Evolutionary conservation across 2,797 vertebrate genomes (phyloP).

Genomic region (Arrhamphus sclerolepis): DNA sequence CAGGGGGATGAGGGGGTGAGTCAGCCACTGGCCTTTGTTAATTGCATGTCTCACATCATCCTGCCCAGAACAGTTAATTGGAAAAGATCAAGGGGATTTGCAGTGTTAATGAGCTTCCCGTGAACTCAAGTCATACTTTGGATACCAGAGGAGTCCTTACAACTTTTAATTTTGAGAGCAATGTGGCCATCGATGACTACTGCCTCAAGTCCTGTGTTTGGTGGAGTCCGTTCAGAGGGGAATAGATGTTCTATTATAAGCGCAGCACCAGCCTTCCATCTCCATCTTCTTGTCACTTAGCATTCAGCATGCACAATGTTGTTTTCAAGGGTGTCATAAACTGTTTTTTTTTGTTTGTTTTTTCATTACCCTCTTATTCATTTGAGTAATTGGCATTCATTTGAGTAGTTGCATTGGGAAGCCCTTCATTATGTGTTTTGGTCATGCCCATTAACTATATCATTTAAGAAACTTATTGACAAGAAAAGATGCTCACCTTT

Average conservation of each 20-base stretch:
- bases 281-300: constrained; percentile 19
- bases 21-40: constrained; percentile 75
- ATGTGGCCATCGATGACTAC: constrained; percentile 29
- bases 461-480: too few species aligned
- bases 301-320: constrained; percentile 10
- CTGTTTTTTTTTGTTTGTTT: not conserved
- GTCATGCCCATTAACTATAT: too few species aligned
- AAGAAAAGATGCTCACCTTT: constrained; percentile 13
- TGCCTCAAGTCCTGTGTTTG: constrained; percentile 54
- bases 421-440: too few species aligned
- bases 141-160: constrained; percentile 65
- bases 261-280: constrained; percentile 15
- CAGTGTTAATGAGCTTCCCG: constrained; percentile 76
- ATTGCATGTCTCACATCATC: constrained; percentile 75
- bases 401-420: too few species aligned
- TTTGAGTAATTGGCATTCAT: too few species aligned
- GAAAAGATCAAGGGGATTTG: constrained; percentile 78
- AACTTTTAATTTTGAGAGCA: constrained; percentile 57
- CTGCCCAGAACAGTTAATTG: constrained; percentile 76
- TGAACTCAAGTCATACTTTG: constrained; percentile 70
- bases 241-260: constrained; percentile 51
- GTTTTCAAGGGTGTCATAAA: not conserved
- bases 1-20: constrained; percentile 57
- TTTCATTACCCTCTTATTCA: not conserved
- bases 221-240: constrained; percentile 32